Evolutionary conservation across 2,113 vertebrate genomes (phyloP), one percentile per base, ranked within the genome.

Genomic region (Rhinolophus ferrumequinum): DNA sequence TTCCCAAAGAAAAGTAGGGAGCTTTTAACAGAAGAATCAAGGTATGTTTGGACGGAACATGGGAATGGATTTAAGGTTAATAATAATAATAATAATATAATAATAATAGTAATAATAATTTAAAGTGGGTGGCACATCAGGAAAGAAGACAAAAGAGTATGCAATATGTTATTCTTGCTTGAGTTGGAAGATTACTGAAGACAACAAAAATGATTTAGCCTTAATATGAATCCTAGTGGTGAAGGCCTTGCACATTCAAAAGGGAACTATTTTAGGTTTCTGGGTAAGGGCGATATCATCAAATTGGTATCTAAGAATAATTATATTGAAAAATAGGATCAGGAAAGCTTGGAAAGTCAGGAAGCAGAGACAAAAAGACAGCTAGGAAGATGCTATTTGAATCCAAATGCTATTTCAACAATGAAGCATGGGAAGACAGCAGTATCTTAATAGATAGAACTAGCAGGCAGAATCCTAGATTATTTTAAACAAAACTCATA

Each of bases 331-430:
- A 95, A 86, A 69, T 6, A 30, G 47, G 11, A 90, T 70, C 41
- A 87, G 35, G 64, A 92, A 96, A 92, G 69, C 62, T 69, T 90
- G 56, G 21, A 80, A 90, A 96, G 10, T 82, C 83, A 89, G 64
- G 62, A 79, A 80, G 44, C 50, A 94, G 64, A 77, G 50, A 62
- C 3, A 91, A 66, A 85, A 96, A 95, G 38, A 69, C n/a, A 95
- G 62, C 73, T 80, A 90, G 26, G 16, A 84, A 94, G 76, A 96
- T 69, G 38, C 30, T 88, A 80, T 84, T 28, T 97, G 82, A 91
- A 93, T 66, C 28, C 12, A 91, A 77, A 80, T 73, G 79, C 30
- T 90, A 90, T 87, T 83, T 96, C 54, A 97, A 56, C 67, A 83
- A 85, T 58, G 33, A 94, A 89, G 70, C n/a, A 28, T 80, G 33